Evolutionary conservation across 1,140 invertebrate species (phyloP).

Genomic region (Melitaea cinxia): DNA sequence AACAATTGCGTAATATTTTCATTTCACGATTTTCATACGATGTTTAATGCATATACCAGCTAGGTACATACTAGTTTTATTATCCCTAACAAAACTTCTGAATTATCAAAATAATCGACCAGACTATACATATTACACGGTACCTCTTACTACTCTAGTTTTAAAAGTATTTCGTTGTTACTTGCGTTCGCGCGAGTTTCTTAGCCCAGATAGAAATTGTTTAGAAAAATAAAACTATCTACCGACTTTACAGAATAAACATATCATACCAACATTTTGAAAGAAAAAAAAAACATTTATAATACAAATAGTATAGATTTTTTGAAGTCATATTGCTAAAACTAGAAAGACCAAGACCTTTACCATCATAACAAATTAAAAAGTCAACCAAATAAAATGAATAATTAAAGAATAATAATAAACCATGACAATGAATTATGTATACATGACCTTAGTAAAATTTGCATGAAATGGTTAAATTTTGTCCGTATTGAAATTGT

Average conservation of each 20-base stretch:
- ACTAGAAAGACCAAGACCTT: too few relatives aligned
- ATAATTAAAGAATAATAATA: too few relatives aligned
- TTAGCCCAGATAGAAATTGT: slow-evolving; percentile 8
- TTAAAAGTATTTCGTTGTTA: slow-evolving; percentile 38
- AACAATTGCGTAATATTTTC: too few relatives aligned
- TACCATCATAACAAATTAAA: too few relatives aligned
- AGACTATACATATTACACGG: slow-evolving; percentile 22
- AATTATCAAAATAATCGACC: slow-evolving; percentile 28
- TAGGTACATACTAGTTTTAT: not conserved
- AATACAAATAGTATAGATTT: not conserved
- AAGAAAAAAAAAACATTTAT: not conserved
- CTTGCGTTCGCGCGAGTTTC: slow-evolving; percentile 27
- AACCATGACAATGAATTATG: too few relatives aligned
- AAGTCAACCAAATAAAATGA: too few relatives aligned
- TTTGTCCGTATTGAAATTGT: too few relatives aligned
- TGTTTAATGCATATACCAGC: too few relatives aligned
- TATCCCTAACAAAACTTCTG: slow-evolving; percentile 1
- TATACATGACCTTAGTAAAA: too few relatives aligned
- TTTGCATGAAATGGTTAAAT: too few relatives aligned
- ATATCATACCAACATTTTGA: not conserved
- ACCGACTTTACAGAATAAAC: not conserved
- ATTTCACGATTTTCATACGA: too few relatives aligned
- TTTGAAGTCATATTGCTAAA: too few relatives aligned
- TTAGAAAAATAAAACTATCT: not conserved
- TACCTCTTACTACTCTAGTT: slow-evolving; percentile 35